Percentiles rank a stretch among this genome's conserved stretches.
Conservation (phyloP, 1,140 invertebrate species). For the Drosophila athabasca region DNA sequence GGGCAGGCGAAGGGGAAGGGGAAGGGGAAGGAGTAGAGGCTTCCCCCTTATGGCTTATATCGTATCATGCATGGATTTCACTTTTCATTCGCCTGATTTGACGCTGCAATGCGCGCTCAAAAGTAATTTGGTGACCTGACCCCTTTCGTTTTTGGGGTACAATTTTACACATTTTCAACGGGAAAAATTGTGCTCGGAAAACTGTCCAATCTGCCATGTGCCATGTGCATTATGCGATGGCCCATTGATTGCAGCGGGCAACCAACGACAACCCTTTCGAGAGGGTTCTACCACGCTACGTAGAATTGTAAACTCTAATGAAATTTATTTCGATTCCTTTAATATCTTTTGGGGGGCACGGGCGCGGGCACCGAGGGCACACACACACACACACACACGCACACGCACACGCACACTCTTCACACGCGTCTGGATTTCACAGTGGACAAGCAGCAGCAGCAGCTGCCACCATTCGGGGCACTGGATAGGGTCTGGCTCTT, state of each 20-base stretch:
- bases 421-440: slow-evolving; percentile 74
- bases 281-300: background rate
- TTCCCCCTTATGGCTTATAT: background rate
- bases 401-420: slow-evolving; percentile 43
- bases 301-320: slow-evolving; percentile 46
- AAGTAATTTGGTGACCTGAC: slow-evolving; percentile 68
- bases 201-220: slow-evolving; percentile 61
- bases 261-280: no score
- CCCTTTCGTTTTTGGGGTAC: slow-evolving; percentile 57
- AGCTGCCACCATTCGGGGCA: slow-evolving; percentile 58
- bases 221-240: slow-evolving; percentile 53
- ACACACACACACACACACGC: slow-evolving; percentile 28
- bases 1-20: background rate
- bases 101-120: slow-evolving; percentile 39
- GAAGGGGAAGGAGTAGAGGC: background rate
- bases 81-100: slow-evolving; percentile 33
- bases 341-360: slow-evolving; percentile 57
- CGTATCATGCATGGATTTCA: slow-evolving; percentile 24
- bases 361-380: no score
- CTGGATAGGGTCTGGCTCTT: slow-evolving; percentile 22
- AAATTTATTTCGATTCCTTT: slow-evolving; percentile 39
- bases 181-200: slow-evolving; percentile 41
- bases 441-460: slow-evolving; percentile 24
- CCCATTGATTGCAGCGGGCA: no score
- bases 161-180: slow-evolving; percentile 71